A percentile compares a stretch with the other conserved stretches of the same genome.
Evolutionary conservation across 2,888 invertebrate genomes (phyloP).

Genomic region (Limnephilus auricula): DNA sequence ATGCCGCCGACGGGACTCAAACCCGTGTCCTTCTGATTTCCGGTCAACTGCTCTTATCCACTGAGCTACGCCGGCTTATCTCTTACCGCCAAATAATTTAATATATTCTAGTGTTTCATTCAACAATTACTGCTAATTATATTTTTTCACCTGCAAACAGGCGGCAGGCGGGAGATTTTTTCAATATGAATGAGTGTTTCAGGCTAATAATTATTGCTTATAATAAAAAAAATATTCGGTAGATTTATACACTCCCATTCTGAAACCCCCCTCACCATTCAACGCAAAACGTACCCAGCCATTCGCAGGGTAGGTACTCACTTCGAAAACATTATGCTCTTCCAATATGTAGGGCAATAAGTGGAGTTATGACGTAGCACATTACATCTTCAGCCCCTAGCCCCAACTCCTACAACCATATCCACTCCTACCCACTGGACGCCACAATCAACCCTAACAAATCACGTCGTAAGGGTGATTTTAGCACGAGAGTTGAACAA

Average conservation of each 20-base stretch:
- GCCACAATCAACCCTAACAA: slow-evolving; percentile 50
- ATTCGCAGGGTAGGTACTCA: slow-evolving; percentile 21
- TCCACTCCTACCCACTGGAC: not conserved
- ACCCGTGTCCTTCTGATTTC: too few relatives aligned
- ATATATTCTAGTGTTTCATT: too few relatives aligned
- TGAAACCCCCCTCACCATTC: not conserved
- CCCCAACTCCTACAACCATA: not conserved
- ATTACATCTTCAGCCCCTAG: slow-evolving; percentile 66
- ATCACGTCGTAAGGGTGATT: slow-evolving; percentile 38
- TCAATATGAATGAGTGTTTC: too few relatives aligned
- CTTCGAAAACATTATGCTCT: slow-evolving; percentile 55
- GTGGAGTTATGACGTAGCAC: slow-evolving; percentile 66
- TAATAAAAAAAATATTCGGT: not conserved
- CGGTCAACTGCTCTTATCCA: too few relatives aligned
- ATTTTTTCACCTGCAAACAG: too few relatives aligned
- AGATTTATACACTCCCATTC: not conserved
- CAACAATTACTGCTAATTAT: too few relatives aligned
- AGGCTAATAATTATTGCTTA: too few relatives aligned
- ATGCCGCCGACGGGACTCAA: too few relatives aligned
- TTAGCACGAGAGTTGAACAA: not conserved
- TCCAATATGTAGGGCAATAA: slow-evolving; percentile 66
- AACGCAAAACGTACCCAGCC: slow-evolving; percentile 24
- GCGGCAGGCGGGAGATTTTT: too few relatives aligned
- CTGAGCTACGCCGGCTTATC: too few relatives aligned
- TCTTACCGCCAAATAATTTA: too few relatives aligned